A percentile compares a stretch with the other conserved stretches of the same genome.
phyloP scores from a whole-genome alignment of 2,888 invertebrate genomes.

The Lagria hirta region DNA sequence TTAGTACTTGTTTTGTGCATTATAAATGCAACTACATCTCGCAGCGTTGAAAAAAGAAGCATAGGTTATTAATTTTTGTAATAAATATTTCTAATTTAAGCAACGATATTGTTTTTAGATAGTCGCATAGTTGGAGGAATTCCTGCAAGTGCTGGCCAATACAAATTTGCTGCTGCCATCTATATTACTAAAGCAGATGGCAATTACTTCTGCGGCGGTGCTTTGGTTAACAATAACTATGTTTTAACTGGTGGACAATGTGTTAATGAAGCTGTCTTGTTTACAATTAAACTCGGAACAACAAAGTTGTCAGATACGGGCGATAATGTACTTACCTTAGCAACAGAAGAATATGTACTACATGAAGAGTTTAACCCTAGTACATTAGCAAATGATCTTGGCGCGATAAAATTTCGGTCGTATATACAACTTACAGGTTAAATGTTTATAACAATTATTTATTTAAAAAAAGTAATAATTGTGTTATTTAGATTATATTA shows the following conservation, averaged over 20 bases:
- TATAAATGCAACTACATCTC: too few species aligned
- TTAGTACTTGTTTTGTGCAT: too few species aligned
- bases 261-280: not conserved
- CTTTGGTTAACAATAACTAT: not conserved
- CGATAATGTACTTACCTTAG: not conserved
- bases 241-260: conserved; percentile 1
- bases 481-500: conserved; percentile 4
- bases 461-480: too few species aligned
- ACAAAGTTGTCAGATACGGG: not conserved
- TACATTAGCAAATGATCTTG: conserved; percentile 5
- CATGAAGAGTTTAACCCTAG: conserved; percentile 4
- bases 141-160: not conserved
- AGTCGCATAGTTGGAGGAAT: not conserved
- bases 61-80: too few species aligned
- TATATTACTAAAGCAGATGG: not conserved
- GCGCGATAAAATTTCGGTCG: conserved; percentile 1
- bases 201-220: not conserved
- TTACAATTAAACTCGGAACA: conserved; percentile 2
- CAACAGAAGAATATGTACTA: conserved; percentile 2
- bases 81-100: too few species aligned
- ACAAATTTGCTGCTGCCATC: not conserved
- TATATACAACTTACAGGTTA: conserved; percentile 2
- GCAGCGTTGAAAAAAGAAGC: too few species aligned
- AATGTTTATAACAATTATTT: too few species aligned
- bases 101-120: too few species aligned